These are phyloP conservation scores for Genyomyrus donnyi DNA, from an alignment of 2,113 vertebrate genomes.

Conservation along the genomic window DNA sequence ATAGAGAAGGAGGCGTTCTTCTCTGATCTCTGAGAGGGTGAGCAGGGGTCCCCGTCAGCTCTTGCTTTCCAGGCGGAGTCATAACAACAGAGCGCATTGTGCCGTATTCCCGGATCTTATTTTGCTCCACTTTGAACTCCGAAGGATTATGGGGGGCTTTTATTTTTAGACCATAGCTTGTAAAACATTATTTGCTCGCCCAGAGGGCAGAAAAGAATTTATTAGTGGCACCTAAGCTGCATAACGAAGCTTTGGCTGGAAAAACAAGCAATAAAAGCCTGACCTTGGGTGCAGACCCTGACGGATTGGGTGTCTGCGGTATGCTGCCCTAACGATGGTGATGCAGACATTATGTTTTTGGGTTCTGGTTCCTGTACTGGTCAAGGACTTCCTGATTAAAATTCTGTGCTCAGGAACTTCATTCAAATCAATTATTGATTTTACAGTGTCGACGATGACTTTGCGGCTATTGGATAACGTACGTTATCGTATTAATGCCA, in stretches of 20 bases:
- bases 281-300: not conserved
- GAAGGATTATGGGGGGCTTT: slow-evolving; percentile 19
- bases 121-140: slow-evolving; percentile 1
- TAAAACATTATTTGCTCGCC: slow-evolving; percentile 21
- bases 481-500: not conserved
- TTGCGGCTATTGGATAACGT: not conserved
- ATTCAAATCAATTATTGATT: not conserved
- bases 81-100: not conserved
- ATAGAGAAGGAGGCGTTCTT: not conserved
- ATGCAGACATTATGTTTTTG: slow-evolving; percentile 22
- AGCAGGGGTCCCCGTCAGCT: not conserved
- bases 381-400: not conserved
- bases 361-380: slow-evolving; percentile 22
- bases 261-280: not conserved
- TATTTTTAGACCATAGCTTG: slow-evolving; percentile 29
- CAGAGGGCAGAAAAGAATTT: not conserved
- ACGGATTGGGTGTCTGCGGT: not conserved
- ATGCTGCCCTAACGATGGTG: slow-evolving; percentile 6
- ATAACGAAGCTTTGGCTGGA: not conserved
- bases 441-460: slow-evolving; percentile 4
- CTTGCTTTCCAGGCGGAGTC: not conserved
- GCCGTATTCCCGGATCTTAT: not conserved
- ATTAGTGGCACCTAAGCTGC: not conserved
- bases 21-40: not conserved
- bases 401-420: not conserved